Evolutionary conservation across 2,797 vertebrate genomes (phyloP).

Genomic region (Sebastiscus albofasciatus): DNA sequence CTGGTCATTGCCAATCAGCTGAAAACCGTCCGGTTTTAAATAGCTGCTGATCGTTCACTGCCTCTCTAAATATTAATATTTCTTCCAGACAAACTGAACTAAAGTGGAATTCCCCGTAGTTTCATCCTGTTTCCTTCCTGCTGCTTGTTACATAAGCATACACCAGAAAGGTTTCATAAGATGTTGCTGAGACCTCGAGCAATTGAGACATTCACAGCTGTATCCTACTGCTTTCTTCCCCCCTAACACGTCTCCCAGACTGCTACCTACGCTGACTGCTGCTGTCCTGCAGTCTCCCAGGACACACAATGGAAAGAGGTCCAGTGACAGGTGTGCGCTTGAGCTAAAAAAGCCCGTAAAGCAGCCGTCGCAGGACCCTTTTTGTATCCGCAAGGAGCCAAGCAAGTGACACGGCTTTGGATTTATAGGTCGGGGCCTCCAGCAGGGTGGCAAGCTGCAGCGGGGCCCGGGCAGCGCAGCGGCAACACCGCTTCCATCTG

Average conservation of each 20-base stretch:
- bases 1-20: background rate
- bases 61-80: background rate
- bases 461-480: slow-evolving; percentile 53
- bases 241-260: background rate
- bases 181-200: background rate
- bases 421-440: slow-evolving; percentile 77
- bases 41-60: background rate
- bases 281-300: background rate
- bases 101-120: accelerated
- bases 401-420: slow-evolving; percentile 70
- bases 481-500: slow-evolving; percentile 79
- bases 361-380: slow-evolving; percentile 53
- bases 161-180: background rate
- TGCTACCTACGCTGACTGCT: background rate
- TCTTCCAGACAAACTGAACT: background rate
- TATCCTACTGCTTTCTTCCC: background rate
- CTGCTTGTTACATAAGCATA: background rate
- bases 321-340: slow-evolving; percentile 51
- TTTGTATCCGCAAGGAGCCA: slow-evolving; percentile 56
- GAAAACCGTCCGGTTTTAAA: background rate
- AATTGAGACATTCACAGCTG: slow-evolving; percentile 3
- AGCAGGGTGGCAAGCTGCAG: slow-evolving; percentile 75
- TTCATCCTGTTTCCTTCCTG: background rate
- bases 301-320: slow-evolving; percentile 23
- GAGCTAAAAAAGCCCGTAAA: slow-evolving; percentile 40